Conservation (phyloP, 2,797 vertebrate genomes). For the Botia kubotai region DNA sequence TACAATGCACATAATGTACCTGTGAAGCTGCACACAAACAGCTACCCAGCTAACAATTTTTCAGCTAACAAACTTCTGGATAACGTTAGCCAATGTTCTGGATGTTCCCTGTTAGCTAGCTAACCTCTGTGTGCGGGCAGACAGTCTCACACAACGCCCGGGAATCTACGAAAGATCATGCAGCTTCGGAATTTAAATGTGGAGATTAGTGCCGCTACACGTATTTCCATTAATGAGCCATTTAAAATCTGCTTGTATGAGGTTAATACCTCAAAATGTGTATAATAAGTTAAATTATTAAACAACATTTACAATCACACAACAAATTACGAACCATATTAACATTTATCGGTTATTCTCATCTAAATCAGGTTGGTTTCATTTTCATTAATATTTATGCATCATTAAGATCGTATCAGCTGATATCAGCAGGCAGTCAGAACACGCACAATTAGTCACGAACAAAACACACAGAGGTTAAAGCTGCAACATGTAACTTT, state of each 20-base stretch:
- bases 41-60: too few relatives aligned
- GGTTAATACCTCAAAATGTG: slow-evolving; percentile 40
- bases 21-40: background rate
- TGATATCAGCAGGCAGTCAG: background rate
- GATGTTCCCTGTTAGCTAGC: too few relatives aligned
- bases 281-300: slow-evolving; percentile 41
- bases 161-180: background rate
- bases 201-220: slow-evolving; percentile 38
- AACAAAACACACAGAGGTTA: background rate
- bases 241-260: slow-evolving; percentile 48
- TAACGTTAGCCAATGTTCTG: too few relatives aligned
- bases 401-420: slow-evolving; percentile 12
- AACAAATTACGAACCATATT: slow-evolving; percentile 24
- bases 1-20: background rate
- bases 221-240: slow-evolving; percentile 53
- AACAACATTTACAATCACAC: slow-evolving; percentile 38
- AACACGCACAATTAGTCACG: background rate
- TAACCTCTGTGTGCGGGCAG: background rate
- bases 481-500: background rate
- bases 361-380: slow-evolving; percentile 12
- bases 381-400: slow-evolving; percentile 22
- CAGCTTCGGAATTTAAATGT: slow-evolving; percentile 26
- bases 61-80: too few relatives aligned
- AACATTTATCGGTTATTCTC: background rate
- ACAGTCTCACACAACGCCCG: background rate